Evolutionary conservation across 2,888 invertebrate genomes (phyloP).

Genomic region (Eilema griseolum): DNA sequence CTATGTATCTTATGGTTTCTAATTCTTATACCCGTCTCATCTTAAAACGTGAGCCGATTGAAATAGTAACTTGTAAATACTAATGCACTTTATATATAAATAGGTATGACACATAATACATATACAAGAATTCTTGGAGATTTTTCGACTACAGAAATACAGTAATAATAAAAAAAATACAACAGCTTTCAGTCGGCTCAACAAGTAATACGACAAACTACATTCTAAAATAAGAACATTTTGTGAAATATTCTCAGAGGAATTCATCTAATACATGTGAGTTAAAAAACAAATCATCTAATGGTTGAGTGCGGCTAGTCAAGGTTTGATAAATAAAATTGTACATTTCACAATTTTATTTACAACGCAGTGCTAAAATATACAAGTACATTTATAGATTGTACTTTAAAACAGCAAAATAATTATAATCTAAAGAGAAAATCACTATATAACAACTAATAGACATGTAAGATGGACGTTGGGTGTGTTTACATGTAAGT

Average conservation of each 20-base stretch:
- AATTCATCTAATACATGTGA: slow-evolving; percentile 44
- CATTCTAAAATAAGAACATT: slow-evolving; percentile 19
- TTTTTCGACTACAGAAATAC: slow-evolving; percentile 38
- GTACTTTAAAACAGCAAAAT: slow-evolving; percentile 53
- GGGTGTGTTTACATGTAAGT: slow-evolving; percentile 43
- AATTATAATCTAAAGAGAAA: slow-evolving; percentile 53
- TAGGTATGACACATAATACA: not conserved
- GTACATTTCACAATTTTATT: slow-evolving; percentile 43
- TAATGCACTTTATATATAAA: not conserved
- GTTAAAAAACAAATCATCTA: slow-evolving; percentile 41
- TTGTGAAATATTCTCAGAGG: slow-evolving; percentile 31
- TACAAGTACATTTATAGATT: slow-evolving; percentile 56
- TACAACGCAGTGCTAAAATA: slow-evolving; percentile 65
- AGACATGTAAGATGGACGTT: slow-evolving; percentile 22
- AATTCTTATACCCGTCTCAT: slow-evolving; percentile 65
- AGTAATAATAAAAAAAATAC: slow-evolving; percentile 23
- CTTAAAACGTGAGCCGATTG: slow-evolving; percentile 60
- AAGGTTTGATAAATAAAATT: slow-evolving; percentile 40
- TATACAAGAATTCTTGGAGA: slow-evolving; percentile 37
- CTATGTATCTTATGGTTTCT: not conserved
- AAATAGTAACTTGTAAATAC: slow-evolving; percentile 20
- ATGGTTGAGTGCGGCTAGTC: slow-evolving; percentile 41
- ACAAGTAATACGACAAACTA: slow-evolving; percentile 29
- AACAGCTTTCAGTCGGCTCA: slow-evolving; percentile 51
- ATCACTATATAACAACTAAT: slow-evolving; percentile 38